Evolutionary conservation across 2,888 invertebrate genomes (phyloP), one percentile per base, ranked within the genome.

Genomic region (Tridacna crocea): DNA sequence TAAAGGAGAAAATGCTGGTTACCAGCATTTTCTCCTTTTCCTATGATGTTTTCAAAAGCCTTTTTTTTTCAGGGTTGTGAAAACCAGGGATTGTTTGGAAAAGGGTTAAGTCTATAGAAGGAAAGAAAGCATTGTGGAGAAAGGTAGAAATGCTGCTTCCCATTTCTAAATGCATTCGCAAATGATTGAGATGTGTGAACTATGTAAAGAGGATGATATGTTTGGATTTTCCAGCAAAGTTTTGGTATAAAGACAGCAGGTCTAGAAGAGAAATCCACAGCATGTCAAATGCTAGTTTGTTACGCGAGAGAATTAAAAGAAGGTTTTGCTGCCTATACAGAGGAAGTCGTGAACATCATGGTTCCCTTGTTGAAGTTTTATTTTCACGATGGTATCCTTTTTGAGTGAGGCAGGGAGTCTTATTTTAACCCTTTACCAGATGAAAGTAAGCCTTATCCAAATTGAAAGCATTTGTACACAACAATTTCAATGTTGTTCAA

Each of bases 201-300:
- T 36, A 8, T 36, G 3, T 36, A 36, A 36, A 36, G 36, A 36
- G 36, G 36, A 36, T 2, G 8, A 36, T 36, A 36, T 36, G 36
- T 36, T 47, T 72, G 63, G 27, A 74, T 61, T 77, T 88, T 89
- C 11, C 92, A 95, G 94, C 98, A 98, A 94, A 98, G 98, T 94
- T 98, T 99, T 93, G 99, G 98, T 82, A 98, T 99, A 84, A 96
- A 97, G 92, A 99, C 98, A 46, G 97, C 98, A 74, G 98, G 98
- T 88, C 95, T 99, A 79, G 99, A 99, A 95, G 99, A 99, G 94
- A 99, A 99, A 94, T 98, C 98, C 0, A 98, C 98, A 0, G 99
- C 99, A 0, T 99, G 98, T 94, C 98, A 98, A 94, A 99, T 99
- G 98, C 95, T 99, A 78, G 98, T 98, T 15, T 98, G 98, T 94